phyloP scores from a whole-genome alignment of 2,113 vertebrate species.

The Garra rufa region DNA sequence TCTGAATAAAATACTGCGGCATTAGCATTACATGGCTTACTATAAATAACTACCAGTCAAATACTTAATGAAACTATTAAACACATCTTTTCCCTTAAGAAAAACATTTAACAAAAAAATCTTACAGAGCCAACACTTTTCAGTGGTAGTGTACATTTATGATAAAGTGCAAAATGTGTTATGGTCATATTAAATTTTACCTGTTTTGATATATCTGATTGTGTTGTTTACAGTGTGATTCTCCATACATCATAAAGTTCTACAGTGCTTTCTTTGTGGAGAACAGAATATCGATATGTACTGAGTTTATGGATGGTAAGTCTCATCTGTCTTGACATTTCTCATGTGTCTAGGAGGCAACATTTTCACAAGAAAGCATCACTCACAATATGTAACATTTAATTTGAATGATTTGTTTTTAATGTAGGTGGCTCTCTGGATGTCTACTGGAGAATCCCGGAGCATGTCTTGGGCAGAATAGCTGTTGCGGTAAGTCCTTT shows the following conservation, averaged over 20 bases:
- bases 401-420: constrained; percentile 13
- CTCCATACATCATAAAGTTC: constrained; percentile 98
- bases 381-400: background rate
- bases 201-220: constrained; percentile 38
- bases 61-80: background rate
- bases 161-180: background rate
- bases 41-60: background rate
- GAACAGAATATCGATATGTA: constrained; percentile 98
- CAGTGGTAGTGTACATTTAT: background rate
- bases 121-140: background rate
- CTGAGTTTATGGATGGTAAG: constrained; percentile 99
- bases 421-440: constrained; percentile 93
- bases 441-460: constrained; percentile 93
- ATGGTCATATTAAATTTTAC: background rate
- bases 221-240: constrained; percentile 89
- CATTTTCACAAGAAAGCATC: background rate
- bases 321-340: background rate
- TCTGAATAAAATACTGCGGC: background rate
- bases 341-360: background rate
- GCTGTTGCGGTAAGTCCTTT: constrained; percentile 89
- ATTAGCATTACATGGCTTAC: background rate
- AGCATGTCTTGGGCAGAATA: constrained; percentile 93
- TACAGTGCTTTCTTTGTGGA: constrained; percentile 99
- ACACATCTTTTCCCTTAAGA: background rate
- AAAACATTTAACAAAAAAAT: background rate